These are phyloP conservation scores for Prunella strophiata DNA, from an alignment of 2,797 vertebrate genomes.

Conservation along the genomic window DNA sequence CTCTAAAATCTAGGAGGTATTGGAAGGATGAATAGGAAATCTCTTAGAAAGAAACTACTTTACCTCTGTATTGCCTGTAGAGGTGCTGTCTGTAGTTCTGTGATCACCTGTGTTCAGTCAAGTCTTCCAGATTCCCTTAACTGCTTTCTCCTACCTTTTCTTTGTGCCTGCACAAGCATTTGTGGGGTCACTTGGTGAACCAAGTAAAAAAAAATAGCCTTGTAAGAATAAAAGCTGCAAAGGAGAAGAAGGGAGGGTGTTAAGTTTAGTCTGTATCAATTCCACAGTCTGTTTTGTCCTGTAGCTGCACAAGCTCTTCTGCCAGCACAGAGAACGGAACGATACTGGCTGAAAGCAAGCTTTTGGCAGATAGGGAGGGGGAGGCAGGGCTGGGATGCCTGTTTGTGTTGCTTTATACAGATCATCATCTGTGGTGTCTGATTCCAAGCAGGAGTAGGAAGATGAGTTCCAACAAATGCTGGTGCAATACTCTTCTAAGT, in stretches of 20 bases:
- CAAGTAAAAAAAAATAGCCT: background rate
- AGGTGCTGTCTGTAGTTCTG: background rate
- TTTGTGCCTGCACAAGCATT: background rate
- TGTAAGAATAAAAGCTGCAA: background rate
- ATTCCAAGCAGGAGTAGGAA: background rate
- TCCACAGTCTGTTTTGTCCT: background rate
- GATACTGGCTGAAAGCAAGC: background rate
- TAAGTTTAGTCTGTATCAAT: background rate
- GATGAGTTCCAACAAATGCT: background rate
- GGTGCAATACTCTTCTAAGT: background rate
- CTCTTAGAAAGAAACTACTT: background rate
- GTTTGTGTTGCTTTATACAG: background rate
- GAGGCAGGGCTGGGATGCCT: background rate
- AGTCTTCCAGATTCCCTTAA: background rate
- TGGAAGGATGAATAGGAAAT: background rate
- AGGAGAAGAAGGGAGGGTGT: background rate
- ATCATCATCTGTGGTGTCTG: background rate
- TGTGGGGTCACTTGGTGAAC: background rate
- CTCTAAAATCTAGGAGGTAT: background rate
- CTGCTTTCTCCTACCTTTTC: background rate
- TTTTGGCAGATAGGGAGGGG: background rate
- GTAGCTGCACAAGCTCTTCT: background rate
- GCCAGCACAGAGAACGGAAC: background rate
- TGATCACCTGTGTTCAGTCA: background rate
- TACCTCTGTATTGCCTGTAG: background rate